Percentiles rank a stretch among this genome's conserved stretches.
Evolutionary conservation across 2,888 invertebrate genomes (phyloP).

Genomic region (Orchestes rusci): DNA sequence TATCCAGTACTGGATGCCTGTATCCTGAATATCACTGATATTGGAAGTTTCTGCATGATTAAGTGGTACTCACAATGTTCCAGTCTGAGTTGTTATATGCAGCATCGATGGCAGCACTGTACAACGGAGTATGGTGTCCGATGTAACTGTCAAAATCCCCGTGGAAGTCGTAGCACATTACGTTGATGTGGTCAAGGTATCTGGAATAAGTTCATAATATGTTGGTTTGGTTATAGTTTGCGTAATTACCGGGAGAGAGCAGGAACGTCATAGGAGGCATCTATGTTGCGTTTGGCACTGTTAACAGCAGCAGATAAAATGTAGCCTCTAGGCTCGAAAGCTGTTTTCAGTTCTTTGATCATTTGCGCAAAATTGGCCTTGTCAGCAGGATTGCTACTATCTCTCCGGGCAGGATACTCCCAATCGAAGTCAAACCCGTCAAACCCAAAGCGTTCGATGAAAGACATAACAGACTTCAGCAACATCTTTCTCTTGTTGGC

Average conservation of each 20-base stretch:
- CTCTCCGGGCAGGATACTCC: conserved; percentile 66
- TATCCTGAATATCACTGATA: conserved; percentile 41
- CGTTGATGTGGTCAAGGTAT: conserved; percentile 42
- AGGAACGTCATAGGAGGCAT: conserved; percentile 32
- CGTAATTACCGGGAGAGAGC: conserved; percentile 31
- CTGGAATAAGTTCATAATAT: conserved; percentile 21
- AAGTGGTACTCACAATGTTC: conserved; percentile 23
- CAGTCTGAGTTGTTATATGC: conserved; percentile 17
- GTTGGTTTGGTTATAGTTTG: no score
- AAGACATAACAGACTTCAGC: conserved; percentile 10
- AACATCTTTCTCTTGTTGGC: conserved; percentile 28
- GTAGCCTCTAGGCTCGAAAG: conserved; percentile 29
- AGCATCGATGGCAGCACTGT: conserved; percentile 44
- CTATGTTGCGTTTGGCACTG: conserved; percentile 30
- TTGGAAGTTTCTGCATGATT: conserved; percentile 2
- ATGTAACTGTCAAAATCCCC: conserved; percentile 58
- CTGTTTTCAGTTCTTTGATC: conserved; percentile 30
- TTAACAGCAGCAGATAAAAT: conserved; percentile 34
- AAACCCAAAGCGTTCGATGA: conserved; percentile 51
- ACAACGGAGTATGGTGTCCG: conserved; percentile 61
- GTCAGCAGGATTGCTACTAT: conserved; percentile 25
- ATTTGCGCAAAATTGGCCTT: conserved; percentile 32
- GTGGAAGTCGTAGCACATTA: conserved; percentile 51
- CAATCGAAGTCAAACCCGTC: conserved; percentile 80
- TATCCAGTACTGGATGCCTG: conserved; percentile 49